phyloP scores from a whole-genome alignment of 2,797 vertebrate species.

The Knipowitschia caucasica region DNA sequence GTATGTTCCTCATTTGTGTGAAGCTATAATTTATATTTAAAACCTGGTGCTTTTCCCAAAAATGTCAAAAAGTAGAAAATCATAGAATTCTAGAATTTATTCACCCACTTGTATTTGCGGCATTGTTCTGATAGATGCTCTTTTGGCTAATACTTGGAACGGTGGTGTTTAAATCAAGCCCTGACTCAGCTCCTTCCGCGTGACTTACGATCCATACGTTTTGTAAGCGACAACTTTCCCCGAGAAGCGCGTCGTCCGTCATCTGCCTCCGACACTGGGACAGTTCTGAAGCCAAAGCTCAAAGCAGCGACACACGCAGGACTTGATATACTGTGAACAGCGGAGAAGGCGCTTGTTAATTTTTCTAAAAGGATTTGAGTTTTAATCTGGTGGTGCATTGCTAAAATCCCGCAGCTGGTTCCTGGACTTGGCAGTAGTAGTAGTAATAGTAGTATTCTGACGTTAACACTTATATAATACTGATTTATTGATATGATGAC shows the following conservation, averaged over 20 bases:
- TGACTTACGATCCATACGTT: constrained; percentile 65
- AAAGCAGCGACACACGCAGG: constrained; percentile 61
- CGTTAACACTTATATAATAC: background rate
- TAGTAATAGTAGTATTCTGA: background rate
- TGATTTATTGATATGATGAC: too few species aligned
- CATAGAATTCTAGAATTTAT: too few species aligned
- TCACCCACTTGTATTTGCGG: constrained; percentile 25
- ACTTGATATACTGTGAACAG: constrained; percentile 63
- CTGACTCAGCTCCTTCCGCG: constrained; percentile 48
- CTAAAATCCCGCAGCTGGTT: constrained; percentile 66
- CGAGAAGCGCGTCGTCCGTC: constrained; percentile 61
- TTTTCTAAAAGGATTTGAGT: constrained; percentile 74
- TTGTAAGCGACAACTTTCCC: constrained; percentile 65
- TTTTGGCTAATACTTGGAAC: constrained; percentile 40
- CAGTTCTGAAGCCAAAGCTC: constrained; percentile 56
- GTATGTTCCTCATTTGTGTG: too few species aligned
- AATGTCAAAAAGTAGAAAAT: too few species aligned
- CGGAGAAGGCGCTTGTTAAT: constrained; percentile 62
- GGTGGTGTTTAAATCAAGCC: constrained; percentile 56
- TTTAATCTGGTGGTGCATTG: constrained; percentile 65
- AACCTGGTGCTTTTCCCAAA: too few species aligned
- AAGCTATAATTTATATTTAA: too few species aligned
- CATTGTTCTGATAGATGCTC: constrained; percentile 34
- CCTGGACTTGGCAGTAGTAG: constrained; percentile 43
- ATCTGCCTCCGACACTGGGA: constrained; percentile 56